phyloP scores from a whole-genome alignment of 2,797 vertebrate species.

The Mionectes olivaceus region DNA sequence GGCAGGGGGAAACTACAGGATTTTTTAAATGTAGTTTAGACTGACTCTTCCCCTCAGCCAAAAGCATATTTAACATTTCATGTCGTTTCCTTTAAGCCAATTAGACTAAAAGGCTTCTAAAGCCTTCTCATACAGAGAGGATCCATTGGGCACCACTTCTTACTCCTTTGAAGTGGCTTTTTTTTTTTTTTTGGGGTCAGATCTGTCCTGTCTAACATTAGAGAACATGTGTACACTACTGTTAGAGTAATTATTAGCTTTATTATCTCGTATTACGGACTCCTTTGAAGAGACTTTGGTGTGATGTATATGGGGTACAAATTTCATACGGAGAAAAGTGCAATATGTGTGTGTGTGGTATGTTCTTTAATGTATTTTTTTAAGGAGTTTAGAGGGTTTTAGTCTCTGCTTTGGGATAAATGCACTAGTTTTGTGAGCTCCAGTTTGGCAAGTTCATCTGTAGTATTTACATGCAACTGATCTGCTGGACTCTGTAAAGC shows the following conservation, averaged over 20 bases:
- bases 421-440: conserved; percentile 73
- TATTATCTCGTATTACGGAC: conserved; percentile 64
- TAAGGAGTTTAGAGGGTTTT: conserved; percentile 71
- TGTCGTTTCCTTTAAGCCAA: conserved; percentile 12
- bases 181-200: neutral
- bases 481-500: conserved; percentile 75
- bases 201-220: conserved; percentile 8
- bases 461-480: conserved; percentile 67
- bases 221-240: conserved; percentile 71
- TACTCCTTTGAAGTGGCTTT: conserved; percentile 28
- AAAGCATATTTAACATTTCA: neutral
- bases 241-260: conserved; percentile 68
- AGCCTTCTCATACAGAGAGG: conserved; percentile 1
- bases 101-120: neutral
- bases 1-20: neutral
- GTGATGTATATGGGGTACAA: conserved; percentile 72
- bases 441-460: conserved; percentile 65
- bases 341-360: conserved; percentile 81
- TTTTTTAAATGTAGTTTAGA: neutral
- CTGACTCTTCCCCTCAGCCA: neutral
- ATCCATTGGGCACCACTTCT: neutral
- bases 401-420: conserved; percentile 76
- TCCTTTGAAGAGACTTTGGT: conserved; percentile 79
- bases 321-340: conserved; percentile 79
- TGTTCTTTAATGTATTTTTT: conserved; percentile 77